Evolutionary conservation across 35 echinoderm and acorn worm genomes (phyloP).

Genomic region (Ptychodera flava): DNA sequence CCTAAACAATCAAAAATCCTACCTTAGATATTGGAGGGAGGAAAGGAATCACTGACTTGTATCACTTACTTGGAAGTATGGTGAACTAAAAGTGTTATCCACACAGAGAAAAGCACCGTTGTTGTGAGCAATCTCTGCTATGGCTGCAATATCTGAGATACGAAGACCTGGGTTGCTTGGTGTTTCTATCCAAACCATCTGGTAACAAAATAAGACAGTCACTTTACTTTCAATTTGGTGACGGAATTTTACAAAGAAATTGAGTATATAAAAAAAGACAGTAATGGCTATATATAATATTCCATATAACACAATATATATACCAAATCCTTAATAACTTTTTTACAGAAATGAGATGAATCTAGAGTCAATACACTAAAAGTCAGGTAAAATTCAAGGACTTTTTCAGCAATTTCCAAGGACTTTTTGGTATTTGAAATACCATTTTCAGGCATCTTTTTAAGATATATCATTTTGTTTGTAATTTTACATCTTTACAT

Average conservation of each 20-base stretch:
- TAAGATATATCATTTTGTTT: too few relatives aligned
- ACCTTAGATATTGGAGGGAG: too few relatives aligned
- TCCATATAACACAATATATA: not conserved
- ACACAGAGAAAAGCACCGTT: not conserved
- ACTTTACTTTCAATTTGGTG: not conserved
- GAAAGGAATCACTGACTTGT: not conserved
- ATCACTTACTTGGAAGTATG: not conserved
- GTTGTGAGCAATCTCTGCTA: not conserved
- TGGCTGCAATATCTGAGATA: not conserved
- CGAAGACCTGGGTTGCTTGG: not conserved
- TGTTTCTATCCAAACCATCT: not conserved
- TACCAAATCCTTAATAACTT: not conserved
- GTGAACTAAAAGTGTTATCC: not conserved
- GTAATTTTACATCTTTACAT: too few relatives aligned
- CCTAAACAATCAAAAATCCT: not conserved
- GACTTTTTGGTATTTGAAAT: too few relatives aligned
- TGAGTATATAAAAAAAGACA: too few relatives aligned
- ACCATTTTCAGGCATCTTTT: too few relatives aligned
- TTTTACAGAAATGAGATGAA: not conserved
- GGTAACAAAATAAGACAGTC: not conserved
- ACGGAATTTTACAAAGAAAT: too few relatives aligned
- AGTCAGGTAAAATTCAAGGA: not conserved
- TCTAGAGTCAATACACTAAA: not conserved
- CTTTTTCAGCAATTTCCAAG: not conserved
- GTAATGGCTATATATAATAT: too few relatives aligned